Evolutionary conservation across 1,140 invertebrate species (phyloP).

Genomic region (Samia ricini): DNA sequence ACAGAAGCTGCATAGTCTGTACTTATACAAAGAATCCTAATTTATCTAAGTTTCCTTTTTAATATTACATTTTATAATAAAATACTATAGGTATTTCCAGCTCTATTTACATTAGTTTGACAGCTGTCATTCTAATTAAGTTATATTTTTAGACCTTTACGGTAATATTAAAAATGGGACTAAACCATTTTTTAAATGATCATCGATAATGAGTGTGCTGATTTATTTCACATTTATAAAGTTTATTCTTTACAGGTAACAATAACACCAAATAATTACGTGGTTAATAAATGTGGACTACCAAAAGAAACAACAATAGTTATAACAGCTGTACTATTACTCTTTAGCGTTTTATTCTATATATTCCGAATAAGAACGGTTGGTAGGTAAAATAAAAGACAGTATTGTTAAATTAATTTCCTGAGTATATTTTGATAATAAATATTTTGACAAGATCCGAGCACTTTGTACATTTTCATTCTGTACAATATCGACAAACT

Average conservation of each 20-base stretch:
- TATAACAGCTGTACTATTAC: slow-evolving; percentile 38
- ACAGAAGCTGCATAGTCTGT: no score
- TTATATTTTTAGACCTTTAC: no score
- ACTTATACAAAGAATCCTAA: no score
- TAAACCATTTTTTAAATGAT: no score
- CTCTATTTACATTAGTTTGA: no score
- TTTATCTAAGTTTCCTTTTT: no score
- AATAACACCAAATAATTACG: slow-evolving; percentile 45
- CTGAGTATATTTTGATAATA: slow-evolving; percentile 67
- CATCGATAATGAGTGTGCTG: no score
- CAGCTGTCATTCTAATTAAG: no score
- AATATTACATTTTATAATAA: no score
- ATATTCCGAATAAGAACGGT: slow-evolving; percentile 30
- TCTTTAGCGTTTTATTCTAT: slow-evolving; percentile 33
- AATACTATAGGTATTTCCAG: no score
- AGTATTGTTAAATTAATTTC: slow-evolving; percentile 38
- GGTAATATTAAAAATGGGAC: no score
- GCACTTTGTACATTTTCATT: slow-evolving; percentile 63
- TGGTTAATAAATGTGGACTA: slow-evolving; percentile 50
- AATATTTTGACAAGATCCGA: slow-evolving; percentile 74
- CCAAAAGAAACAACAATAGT: slow-evolving; percentile 51
- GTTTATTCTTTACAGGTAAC: slow-evolving; percentile 43
- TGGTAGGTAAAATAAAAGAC: slow-evolving; percentile 32
- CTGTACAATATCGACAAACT: slow-evolving; percentile 43
- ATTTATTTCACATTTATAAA: neutral